Evolutionary conservation across 2,888 invertebrate species (phyloP), one percentile per base, ranked within the genome.

Genomic region (Clunio marinus): DNA sequence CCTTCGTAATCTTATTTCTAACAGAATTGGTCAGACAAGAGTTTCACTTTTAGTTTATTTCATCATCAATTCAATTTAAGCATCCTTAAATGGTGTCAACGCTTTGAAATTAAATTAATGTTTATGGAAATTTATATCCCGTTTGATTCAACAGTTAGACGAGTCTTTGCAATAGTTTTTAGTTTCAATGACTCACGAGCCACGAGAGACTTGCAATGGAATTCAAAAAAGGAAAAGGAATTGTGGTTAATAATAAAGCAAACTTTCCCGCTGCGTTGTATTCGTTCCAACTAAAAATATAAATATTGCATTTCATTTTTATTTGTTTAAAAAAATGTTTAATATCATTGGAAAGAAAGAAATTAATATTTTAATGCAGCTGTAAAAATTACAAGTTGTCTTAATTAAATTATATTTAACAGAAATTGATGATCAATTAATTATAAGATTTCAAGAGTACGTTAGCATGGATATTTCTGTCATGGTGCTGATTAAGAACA

Each of bases 331-430:
- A 27, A n/a, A 4, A 13, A 5, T 25, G 24, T 15, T 57, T 57
- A 5, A 3, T 27, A 57, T 27, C 24, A 17, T n/a, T 27, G n/a
- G n/a, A 2, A 25, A 4, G 27, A 25, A n/a, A 22, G 25, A 55
- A 55, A 55, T 66, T 66, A 51, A 66, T 66, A 46, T 66, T 66
- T 66, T 66, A 46, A 66, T 66, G 28, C 51, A 66, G 66, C 25
- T 66, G 66, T 66, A 46, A 66, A 66, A 66, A 66, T 65, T 65
- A 65, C 27, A 65, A 65, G 65, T 65, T 41, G 65, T 46, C 66
- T 66, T 66, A 66, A 66, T 66, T 66, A 46, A 66, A 66, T 55
- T 66, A 51, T 55, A 28, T 55, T 66, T 46, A 66, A 55, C 28
- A 66, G 20, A 51, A 55, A 66, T 66, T 66, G 66, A 66, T 27